These are phyloP conservation scores for Heteronetta atricapilla DNA, from an alignment of 2,113 vertebrate species.

Conservation along the genomic window DNA sequence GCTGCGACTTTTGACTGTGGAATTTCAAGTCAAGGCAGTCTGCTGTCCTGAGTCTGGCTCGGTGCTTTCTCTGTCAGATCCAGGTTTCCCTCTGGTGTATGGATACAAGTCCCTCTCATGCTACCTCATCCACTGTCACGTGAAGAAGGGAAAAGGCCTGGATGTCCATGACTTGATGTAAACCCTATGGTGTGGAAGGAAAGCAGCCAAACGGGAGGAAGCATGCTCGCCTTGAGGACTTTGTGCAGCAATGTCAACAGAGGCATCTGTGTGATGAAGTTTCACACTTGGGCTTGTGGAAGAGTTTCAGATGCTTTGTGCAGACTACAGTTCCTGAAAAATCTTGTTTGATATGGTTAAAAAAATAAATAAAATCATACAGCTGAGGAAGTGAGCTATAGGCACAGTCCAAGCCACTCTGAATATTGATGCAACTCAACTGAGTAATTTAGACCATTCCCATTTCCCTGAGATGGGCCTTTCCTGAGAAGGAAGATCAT, in stretches of 20 bases:
- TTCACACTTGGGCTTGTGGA: not conserved
- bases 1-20: not conserved
- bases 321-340: not conserved
- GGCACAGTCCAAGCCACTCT: not conserved
- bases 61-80: not conserved
- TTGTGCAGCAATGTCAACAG: fast-evolving
- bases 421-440: constrained; percentile 33
- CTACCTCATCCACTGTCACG: not conserved
- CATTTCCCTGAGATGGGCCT: not conserved
- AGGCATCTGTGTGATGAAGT: no score
- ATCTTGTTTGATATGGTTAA: not conserved
- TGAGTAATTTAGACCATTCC: not conserved
- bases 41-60: not conserved
- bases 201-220: not conserved
- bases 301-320: not conserved
- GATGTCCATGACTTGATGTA: not conserved
- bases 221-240: fast-evolving
- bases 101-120: fast-evolving
- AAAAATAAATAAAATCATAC: not conserved
- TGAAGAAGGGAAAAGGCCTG: not conserved
- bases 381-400: not conserved
- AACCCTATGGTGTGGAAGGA: not conserved
- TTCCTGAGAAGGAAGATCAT: not conserved
- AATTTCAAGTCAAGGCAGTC: not conserved
- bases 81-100: not conserved